Evolutionary conservation across 2,797 vertebrate genomes (phyloP), one percentile per base, ranked within the genome.

Genomic region (Clamator glandarius): DNA sequence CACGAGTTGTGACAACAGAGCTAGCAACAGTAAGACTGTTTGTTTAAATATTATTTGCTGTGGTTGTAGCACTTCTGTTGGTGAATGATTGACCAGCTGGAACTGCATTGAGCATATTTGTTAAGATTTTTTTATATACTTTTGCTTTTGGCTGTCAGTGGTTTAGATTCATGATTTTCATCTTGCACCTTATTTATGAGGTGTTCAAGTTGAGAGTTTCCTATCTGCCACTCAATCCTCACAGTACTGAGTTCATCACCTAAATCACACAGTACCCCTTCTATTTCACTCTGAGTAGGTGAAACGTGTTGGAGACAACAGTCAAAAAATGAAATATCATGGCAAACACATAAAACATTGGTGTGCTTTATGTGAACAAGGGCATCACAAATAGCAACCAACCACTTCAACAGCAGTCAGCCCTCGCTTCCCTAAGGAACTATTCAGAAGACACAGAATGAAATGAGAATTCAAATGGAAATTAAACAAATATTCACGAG

Each of bases 181-280:
- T 90, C 85, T 44, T 82, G 80, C 61, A 59, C 74, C 67, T 95
- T 92, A 93, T 96, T 96, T 95, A 95, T 78, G 88, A 97, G 84
- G 75, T 95, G 84, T 94, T 90, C 61, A 92, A 68, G 72, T 54
- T 92, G 91, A 68, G 91, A 58, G 68, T 74, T 93, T 90, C 61
- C 72, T 90, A 12, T 88, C 93, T 90, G 70, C 72, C 50, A 51
- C 81, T 96, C 77, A 80, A 46, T 46, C 54, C 20, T 95, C 81
- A 74, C 19, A 41, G 50, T 89, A 54, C 13, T 92, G 81, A 89
- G 75, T 14, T 64, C 93, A 84, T 94, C 87, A 87, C 77, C 91
- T 84, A 88, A 95, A 82, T 86, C 83, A 94, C 92, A 94, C 78
- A 92, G 61, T 92, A 70, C 20, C 61, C 63, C 61, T 85, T 90